These are phyloP conservation scores for Rutpela maculata DNA, from an alignment of 2,888 invertebrate species.

Conservation along the genomic window DNA sequence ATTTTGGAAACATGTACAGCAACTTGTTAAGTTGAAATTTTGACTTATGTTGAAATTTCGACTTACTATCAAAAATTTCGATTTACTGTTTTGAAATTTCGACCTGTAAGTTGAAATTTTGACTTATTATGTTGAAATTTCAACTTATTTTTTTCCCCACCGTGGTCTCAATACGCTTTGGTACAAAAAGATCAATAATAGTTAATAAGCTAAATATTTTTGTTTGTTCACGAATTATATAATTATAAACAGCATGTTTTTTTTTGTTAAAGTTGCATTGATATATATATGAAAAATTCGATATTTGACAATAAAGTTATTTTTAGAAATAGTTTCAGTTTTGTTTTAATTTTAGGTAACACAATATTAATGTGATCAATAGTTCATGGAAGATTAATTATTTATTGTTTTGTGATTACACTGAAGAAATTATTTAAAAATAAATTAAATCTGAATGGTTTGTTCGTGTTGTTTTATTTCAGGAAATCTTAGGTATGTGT, in stretches of 20 bases:
- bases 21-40: too few species aligned
- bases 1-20: too few species aligned
- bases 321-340: background rate
- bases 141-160: too few species aligned
- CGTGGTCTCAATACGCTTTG: too few species aligned
- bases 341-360: background rate
- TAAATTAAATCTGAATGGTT: background rate
- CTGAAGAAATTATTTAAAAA: background rate
- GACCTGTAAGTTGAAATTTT: too few species aligned
- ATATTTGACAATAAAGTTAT: constrained; percentile 21
- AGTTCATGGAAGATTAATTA: background rate
- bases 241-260: background rate
- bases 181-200: background rate
- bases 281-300: background rate
- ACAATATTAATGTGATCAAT: background rate
- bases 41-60: too few species aligned
- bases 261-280: background rate
- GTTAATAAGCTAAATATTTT: constrained; percentile 29
- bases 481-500: background rate
- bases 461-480: background rate
- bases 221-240: background rate
- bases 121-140: too few species aligned
- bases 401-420: background rate
- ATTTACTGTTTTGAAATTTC: too few species aligned
- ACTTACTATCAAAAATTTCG: too few species aligned